These are phyloP conservation scores for Nothoprocta pentlandii DNA, from an alignment of 2,113 vertebrate genomes.

Conservation along the genomic window DNA sequence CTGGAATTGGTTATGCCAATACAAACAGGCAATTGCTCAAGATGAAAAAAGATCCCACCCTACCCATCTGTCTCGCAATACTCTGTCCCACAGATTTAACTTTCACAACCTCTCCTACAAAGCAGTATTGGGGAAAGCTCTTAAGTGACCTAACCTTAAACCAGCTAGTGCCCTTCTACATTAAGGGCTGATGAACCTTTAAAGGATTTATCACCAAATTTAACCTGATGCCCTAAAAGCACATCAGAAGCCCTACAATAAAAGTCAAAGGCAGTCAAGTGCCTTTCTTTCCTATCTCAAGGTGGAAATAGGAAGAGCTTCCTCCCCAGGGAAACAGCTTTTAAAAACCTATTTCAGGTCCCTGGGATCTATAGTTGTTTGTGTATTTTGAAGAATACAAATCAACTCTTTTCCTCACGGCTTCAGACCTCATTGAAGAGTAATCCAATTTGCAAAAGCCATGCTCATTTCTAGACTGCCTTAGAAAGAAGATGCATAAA, in stretches of 20 bases:
- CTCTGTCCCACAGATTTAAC: neutral
- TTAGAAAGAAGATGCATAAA: neutral
- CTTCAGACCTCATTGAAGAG: neutral
- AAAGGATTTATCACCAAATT: neutral
- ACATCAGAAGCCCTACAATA: neutral
- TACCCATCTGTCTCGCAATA: neutral
- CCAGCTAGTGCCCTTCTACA: neutral
- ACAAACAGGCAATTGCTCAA: rapidly evolving
- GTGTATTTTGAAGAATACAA: neutral
- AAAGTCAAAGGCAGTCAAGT: neutral
- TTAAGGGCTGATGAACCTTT: neutral
- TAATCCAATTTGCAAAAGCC: neutral
- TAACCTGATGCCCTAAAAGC: neutral
- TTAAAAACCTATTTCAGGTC: neutral
- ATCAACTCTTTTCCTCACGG: neutral
- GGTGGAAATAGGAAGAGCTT: neutral
- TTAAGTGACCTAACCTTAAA: neutral
- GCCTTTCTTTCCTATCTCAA: neutral
- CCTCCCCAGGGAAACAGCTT: neutral
- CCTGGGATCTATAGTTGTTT: neutral
- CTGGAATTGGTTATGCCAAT: neutral
- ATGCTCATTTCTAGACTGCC: neutral
- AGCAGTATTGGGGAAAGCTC: neutral
- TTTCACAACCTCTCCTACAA: neutral
- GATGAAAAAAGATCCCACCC: neutral